Base-by-base conservation (phyloP, 2,888 invertebrate genomes). In the Apotomis betuletana region DNA sequence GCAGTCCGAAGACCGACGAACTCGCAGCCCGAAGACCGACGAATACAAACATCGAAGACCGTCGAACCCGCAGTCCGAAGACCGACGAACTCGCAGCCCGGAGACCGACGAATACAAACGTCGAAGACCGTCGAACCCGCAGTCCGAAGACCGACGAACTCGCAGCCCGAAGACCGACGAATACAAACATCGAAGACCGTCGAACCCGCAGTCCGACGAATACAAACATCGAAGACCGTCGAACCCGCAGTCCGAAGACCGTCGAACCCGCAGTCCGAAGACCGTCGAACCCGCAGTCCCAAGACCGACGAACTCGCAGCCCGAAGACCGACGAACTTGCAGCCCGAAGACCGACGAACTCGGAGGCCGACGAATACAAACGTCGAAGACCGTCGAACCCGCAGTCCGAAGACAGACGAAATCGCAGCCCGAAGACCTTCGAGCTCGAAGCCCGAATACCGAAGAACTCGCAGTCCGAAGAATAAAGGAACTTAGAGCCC, bases 1-100 rank as follows among this genome's bases (percentile, higher is more conserved):
- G 68, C 27, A 54, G 54, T 54, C 3, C 44, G 52, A 60, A 44
- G 52, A 68, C 67, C 38, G 59, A 60, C 52, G 27, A 60, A 68
- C 52, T 9, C 59, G 67, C 41, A 60, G 67, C 12, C 4, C 52
- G 69, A 38, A 36, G 62, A 41, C 69, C 57, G 57, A 46, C 57
- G 44, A 57, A 57, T 57, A 36, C 65, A 57, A 44, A 36, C 55
- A 46, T 12, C 52, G 41, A 41, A 38, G 41, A 44, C 65, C n/a
- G 55, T 55, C 44, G 15, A 55, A 65, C 55, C 12, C 55, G 65
- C 12, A 44, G 65, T 49, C 41, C 51, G 60, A 55, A 38, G 57
- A 38, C 49, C 36, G 63, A 58, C 15, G 38, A 52, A 55, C 54
- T 44, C 12, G 44, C 41, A 10, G 60, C 8, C 27, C 44, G 63